Percentiles rank a stretch among this genome's conserved stretches.
These are phyloP conservation scores for Nymphalis io DNA, from an alignment of 1,140 invertebrate genomes.

Conservation along the genomic window DNA sequence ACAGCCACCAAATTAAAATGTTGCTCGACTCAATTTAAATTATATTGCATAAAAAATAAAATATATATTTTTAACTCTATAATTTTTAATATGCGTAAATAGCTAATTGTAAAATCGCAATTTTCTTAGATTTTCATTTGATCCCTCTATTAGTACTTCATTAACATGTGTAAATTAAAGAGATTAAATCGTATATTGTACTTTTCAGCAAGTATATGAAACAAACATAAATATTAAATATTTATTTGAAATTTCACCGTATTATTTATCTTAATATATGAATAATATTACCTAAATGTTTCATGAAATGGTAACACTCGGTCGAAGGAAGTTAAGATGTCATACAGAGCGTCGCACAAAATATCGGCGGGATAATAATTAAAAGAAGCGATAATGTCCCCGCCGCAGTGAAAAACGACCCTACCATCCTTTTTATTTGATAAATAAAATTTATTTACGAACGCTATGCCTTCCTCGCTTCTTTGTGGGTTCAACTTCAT, in stretches of 20 bases:
- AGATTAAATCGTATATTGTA: too few species aligned
- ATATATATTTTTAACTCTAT: neutral
- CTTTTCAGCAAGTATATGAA: too few species aligned
- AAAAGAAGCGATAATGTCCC: slow-evolving; percentile 79
- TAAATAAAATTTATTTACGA: slow-evolving; percentile 79
- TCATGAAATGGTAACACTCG: neutral
- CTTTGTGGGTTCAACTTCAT: slow-evolving; percentile 62
- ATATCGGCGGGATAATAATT: slow-evolving; percentile 80
- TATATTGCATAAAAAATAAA: slow-evolving; percentile 44
- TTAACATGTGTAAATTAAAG: too few species aligned
- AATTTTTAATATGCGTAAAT: neutral
- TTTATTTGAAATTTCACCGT: too few species aligned
- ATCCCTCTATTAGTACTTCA: too few species aligned
- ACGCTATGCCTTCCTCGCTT: slow-evolving; percentile 58
- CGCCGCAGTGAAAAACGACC: slow-evolving; percentile 74
- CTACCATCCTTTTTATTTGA: slow-evolving; percentile 80
- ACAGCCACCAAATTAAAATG: slow-evolving; percentile 67
- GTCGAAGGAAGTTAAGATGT: slow-evolving; percentile 17
- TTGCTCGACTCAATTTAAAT: slow-evolving; percentile 61
- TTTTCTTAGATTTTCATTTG: too few species aligned
- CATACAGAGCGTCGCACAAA: slow-evolving; percentile 44
- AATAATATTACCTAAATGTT: neutral
- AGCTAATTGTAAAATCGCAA: too few species aligned
- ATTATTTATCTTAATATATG: too few species aligned
- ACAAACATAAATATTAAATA: too few species aligned